phyloP scores from a whole-genome alignment of 1,140 invertebrate species.

The Habropoda laboriosa region DNA sequence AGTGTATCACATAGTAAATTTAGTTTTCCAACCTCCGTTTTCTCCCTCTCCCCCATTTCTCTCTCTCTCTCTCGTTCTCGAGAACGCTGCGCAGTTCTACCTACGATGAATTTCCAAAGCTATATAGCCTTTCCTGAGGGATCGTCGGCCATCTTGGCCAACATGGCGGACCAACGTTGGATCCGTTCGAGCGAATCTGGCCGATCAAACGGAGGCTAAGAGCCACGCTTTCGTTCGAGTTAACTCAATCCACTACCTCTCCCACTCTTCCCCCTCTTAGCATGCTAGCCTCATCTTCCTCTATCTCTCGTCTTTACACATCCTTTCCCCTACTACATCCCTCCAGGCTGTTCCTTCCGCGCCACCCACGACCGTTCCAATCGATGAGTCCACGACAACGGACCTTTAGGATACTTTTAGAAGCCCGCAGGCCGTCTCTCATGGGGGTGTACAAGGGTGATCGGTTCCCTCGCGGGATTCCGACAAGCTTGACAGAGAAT shows the following conservation, averaged over 20 bases:
- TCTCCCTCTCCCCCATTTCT: slow-evolving; percentile 19
- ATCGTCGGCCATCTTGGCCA: slow-evolving; percentile 68
- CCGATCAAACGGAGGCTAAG: slow-evolving; percentile 82
- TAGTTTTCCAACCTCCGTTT: slow-evolving; percentile 76
- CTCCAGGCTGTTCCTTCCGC: slow-evolving; percentile 42
- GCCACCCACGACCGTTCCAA: slow-evolving; percentile 76
- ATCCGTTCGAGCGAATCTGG: slow-evolving; percentile 80
- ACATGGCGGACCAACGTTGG: slow-evolving; percentile 69
- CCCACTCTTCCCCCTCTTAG: slow-evolving; percentile 41
- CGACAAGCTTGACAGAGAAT: neutral
- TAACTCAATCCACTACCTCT: slow-evolving; percentile 78
- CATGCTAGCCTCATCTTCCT: slow-evolving; percentile 2
- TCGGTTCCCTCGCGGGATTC: slow-evolving; percentile 23
- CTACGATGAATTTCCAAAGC: slow-evolving; percentile 33
- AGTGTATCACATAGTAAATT: slow-evolving; percentile 82
- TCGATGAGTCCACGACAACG: slow-evolving; percentile 75
- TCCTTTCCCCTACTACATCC: neutral
- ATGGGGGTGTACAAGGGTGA: neutral
- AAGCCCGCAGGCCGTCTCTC: slow-evolving; percentile 29
- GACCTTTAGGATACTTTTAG: slow-evolving; percentile 68
- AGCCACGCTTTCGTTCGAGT: slow-evolving; percentile 79
- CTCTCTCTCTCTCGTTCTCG: neutral
- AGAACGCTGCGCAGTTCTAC: no score
- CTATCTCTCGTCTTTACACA: neutral
- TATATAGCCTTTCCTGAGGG: slow-evolving; percentile 46